Base-by-base conservation (phyloP, 2,888 invertebrate genomes). In the Acrobasis repandana region DNA sequence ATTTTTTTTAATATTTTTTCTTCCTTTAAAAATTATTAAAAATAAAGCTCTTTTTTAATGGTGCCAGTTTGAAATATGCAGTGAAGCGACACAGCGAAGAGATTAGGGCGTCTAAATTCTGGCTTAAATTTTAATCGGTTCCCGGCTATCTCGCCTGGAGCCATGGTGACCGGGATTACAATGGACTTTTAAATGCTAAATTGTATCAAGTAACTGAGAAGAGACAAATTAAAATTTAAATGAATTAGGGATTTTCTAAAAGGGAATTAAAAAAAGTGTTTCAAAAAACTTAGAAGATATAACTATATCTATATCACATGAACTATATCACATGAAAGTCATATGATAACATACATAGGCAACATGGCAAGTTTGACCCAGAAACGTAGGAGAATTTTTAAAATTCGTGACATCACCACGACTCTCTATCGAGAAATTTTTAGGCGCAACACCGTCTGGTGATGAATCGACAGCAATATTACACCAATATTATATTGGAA, bases 41-140 rank as follows among this genome's bases (percentile, higher is more conserved):
- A 60, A 61, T 56, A 52, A 47, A 28, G 48, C 50, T 50, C 58
- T 58, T 64, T 52, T 63, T 62, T 65, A 75, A 76, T 77, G 73
- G 68, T 72, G 71, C 72, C 74, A 78, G 73, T 75, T 79, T 74
- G 73, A 82, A 83, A 84, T 85, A 84, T 88, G 86, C 88, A 87
- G 54, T 54, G 54, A 54, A 54, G 54, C 85, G 80, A 76, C 77
- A 79, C 79, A 77, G 74, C 79, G 80, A 75, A 74, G 81, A 86
- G 89, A 89, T 90, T 88, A 88, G 86, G 80, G 80, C 79, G 84
- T 87, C 87, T 87, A 85, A 90, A 90, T 83, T 88, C 82, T 71
- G 77, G 86, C 82, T 87, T 89, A 89, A 90, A 86, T 84, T 86
- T 88, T 88, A 88, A 88, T 89, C 86, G 79, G 18, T 54, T 54